A percentile compares a stretch with the other conserved stretches of the same genome.
phyloP scores from a whole-genome alignment of 2,797 vertebrate species.

The Acanthis flammea region DNA sequence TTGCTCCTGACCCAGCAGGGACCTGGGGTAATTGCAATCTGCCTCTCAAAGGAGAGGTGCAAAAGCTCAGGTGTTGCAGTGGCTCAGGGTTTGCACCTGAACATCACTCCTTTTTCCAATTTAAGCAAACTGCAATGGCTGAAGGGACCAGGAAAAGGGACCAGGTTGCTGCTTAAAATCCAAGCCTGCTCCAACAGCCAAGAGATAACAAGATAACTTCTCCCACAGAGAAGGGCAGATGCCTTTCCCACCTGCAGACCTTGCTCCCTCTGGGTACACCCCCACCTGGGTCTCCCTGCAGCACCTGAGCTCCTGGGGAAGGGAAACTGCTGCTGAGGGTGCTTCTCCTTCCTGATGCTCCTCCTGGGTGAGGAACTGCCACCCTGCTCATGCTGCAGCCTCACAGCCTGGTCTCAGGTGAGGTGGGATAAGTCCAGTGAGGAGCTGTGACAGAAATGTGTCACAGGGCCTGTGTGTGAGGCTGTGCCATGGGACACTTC shows the following conservation, averaged over 20 bases:
- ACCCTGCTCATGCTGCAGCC: not conserved
- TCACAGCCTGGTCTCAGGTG: not conserved
- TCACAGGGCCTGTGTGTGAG: not conserved
- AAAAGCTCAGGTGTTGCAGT: not conserved
- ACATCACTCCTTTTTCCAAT: not conserved
- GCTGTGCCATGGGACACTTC: not conserved
- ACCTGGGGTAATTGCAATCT: not conserved
- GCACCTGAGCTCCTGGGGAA: not conserved
- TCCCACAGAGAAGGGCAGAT: not conserved
- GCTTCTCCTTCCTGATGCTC: not conserved
- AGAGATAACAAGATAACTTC: not conserved
- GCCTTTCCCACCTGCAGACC: fast-evolving
- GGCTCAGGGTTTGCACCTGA: not conserved
- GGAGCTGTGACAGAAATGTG: not conserved
- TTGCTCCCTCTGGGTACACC: not conserved
- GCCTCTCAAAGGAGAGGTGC: not conserved
- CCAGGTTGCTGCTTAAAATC: not conserved
- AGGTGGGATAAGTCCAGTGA: not conserved
- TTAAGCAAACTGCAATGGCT: not conserved
- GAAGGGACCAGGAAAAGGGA: not conserved
- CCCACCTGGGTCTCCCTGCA: not conserved
- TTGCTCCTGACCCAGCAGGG: not conserved
- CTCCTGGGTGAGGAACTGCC: not conserved
- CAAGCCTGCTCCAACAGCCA: not conserved
- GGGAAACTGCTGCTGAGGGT: not conserved